Conservation (phyloP, 2,113 vertebrate genomes). For the Benitochromis conjunctus region DNA sequence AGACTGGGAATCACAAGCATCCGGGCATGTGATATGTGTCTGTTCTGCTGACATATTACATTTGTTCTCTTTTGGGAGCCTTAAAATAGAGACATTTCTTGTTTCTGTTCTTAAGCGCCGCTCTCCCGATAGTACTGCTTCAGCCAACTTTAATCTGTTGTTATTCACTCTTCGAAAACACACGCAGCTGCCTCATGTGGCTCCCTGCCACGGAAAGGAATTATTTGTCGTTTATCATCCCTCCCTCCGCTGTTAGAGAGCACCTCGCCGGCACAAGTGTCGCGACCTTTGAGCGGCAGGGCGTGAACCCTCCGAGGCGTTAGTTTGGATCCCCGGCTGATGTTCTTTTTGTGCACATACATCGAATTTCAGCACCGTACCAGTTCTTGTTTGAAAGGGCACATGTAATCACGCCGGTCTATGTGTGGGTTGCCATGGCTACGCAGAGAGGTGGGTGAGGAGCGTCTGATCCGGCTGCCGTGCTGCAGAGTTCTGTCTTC, state of each 20-base stretch:
- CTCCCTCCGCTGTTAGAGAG: background rate
- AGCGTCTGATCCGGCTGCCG: slow-evolving; percentile 23
- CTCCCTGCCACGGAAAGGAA: background rate
- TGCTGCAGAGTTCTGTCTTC: slow-evolving; percentile 57
- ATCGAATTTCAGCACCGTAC: background rate
- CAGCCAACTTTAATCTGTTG: background rate
- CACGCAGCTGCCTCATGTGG: background rate
- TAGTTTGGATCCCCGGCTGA: background rate
- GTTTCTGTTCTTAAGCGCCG: background rate
- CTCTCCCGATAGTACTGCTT: background rate
- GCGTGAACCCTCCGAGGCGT: background rate
- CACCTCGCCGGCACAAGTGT: background rate
- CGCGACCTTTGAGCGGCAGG: background rate
- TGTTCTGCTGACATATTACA: slow-evolving; percentile 10
- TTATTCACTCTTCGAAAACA: slow-evolving; percentile 9
- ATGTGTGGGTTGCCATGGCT: slow-evolving; percentile 63
- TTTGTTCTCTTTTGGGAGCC: slow-evolving; percentile 38
- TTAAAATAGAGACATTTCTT: slow-evolving; percentile 23
- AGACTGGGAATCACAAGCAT: slow-evolving; percentile 10
- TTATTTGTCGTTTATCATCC: background rate
- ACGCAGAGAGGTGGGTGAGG: slow-evolving; percentile 39
- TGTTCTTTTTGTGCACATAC: background rate
- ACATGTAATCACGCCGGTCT: slow-evolving; percentile 24
- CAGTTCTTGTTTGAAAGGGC: slow-evolving; percentile 38
- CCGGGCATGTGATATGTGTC: slow-evolving; percentile 22